A percentile compares a stretch with the other conserved stretches of the same genome.
Conservation (phyloP, 2,888 invertebrate species). For the Tuta absoluta region DNA sequence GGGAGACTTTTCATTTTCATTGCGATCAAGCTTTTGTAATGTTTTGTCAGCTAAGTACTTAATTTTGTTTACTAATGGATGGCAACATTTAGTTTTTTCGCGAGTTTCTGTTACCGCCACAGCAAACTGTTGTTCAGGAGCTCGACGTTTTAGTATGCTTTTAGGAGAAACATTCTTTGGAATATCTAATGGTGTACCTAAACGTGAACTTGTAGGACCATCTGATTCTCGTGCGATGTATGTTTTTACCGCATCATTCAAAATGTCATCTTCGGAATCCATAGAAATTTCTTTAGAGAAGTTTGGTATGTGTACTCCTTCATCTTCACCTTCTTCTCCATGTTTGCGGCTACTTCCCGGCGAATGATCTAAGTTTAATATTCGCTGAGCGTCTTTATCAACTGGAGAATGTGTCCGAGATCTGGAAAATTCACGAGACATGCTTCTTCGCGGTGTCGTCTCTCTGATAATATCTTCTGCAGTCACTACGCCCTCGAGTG, state of each 20-base stretch:
- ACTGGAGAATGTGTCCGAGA: slow-evolving; percentile 72
- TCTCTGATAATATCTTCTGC: slow-evolving; percentile 76
- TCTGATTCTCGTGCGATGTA: slow-evolving; percentile 60
- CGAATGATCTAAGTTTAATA: slow-evolving; percentile 73
- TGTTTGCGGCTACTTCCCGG: slow-evolving; percentile 76
- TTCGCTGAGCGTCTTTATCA: slow-evolving; percentile 63
- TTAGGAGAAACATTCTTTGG: slow-evolving; percentile 75
- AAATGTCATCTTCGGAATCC: slow-evolving; percentile 73
- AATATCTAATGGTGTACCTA: slow-evolving; percentile 59
- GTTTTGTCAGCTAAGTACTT: slow-evolving; percentile 84
- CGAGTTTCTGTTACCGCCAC: slow-evolving; percentile 71
- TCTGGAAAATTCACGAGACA: slow-evolving; percentile 73
- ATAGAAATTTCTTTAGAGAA: slow-evolving; percentile 74
- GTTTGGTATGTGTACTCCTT: slow-evolving; percentile 73
- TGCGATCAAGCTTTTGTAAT: slow-evolving; percentile 76
- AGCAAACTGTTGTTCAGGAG: slow-evolving; percentile 63
- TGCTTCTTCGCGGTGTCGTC: slow-evolving; percentile 71
- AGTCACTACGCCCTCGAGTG: slow-evolving; percentile 76
- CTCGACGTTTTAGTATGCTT: slow-evolving; percentile 78
- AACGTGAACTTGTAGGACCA: slow-evolving; percentile 52
- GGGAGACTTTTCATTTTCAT: slow-evolving; percentile 69
- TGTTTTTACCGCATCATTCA: slow-evolving; percentile 49
- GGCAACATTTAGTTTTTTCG: slow-evolving; percentile 80
- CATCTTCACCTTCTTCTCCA: slow-evolving; percentile 72
- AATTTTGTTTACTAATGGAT: slow-evolving; percentile 84